These are phyloP conservation scores for Ericerus pela DNA, from an alignment of 1,140 invertebrate species.

Conservation along the genomic window DNA sequence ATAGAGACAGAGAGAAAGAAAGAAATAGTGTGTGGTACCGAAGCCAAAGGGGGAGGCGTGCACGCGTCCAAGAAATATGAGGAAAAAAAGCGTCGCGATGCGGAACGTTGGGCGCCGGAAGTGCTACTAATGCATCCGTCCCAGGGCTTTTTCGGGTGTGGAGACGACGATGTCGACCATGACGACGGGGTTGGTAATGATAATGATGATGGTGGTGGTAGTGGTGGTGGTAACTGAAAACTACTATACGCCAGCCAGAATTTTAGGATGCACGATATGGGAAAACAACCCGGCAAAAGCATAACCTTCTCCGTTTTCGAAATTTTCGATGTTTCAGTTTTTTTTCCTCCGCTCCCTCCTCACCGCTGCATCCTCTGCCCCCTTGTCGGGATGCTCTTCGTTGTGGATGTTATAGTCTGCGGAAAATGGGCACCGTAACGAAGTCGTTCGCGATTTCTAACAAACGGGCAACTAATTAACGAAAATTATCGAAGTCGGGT, in stretches of 20 bases:
- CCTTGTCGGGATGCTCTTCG: not conserved
- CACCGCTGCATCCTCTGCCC: not conserved
- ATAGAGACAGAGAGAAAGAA: not conserved
- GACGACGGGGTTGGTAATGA: not conserved
- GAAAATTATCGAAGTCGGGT: no score
- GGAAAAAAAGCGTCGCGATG: slow-evolving; percentile 10
- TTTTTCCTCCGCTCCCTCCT: not conserved
- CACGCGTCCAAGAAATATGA: slow-evolving; percentile 8
- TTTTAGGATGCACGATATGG: not conserved
- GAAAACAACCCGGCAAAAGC: no score
- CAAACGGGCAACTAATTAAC: slow-evolving; percentile 6
- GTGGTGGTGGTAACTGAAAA: not conserved
- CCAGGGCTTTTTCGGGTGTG: not conserved
- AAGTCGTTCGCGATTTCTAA: not conserved
- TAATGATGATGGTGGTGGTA: not conserved
- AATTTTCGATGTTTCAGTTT: not conserved
- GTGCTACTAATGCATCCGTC: slow-evolving; percentile 10
- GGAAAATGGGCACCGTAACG: not conserved
- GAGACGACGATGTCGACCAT: not conserved
- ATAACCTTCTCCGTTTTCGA: not conserved
- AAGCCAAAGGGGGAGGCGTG: not conserved
- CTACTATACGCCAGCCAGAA: not conserved
- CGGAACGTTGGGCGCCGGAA: slow-evolving; percentile 8
- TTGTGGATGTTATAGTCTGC: not conserved
- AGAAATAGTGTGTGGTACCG: not conserved